Base-by-base conservation (phyloP, 2,797 vertebrate genomes). In the Sebastes elongatus region DNA sequence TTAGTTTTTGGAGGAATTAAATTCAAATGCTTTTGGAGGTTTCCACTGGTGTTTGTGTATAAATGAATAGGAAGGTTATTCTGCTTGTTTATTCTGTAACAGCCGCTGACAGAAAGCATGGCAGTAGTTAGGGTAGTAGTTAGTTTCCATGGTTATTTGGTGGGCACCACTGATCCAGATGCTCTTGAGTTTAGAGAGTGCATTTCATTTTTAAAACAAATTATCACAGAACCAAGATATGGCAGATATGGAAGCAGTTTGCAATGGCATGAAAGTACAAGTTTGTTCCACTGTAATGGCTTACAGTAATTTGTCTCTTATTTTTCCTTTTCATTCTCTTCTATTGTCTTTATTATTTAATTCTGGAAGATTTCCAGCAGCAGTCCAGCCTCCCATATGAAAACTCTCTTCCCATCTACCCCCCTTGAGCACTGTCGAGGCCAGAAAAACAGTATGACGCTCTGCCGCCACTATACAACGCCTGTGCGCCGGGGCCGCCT, bases 181-280 rank as follows among this genome's bases (percentile, higher is more conserved):
- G 68, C 77, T 93, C 83, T 91, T 86, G 64, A 81, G 81, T 95
- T 94, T 76, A 87, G 77, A 94, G 90, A 84, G 80, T 86, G 74
- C 74, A 88, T 93, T 94, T 93, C 73, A 93, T 93, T 93, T 93
- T 91, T 86, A 85, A 94, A 94, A 92, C 84, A 93, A 91, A 92
- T 91, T 86, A 89, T 88, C 89, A 87, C 81, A 76, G 85, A 94
- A 86, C 81, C 69, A 42, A 85, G 81, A 93, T 80, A 86, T 89
- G 87, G 83, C 86, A 91, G 93, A 94, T 84, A 92, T 92, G 91
- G 92, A 92, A 94, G 84, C 61, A 82, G 81, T 94, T 94, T 78
- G 81, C 55, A 23, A 78, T 30, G 35, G 76, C 60, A 81, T 72
- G 74, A 89, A 88, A 87, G 74, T 82, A 80, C 64, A 89, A 74